These are phyloP conservation scores for Nephrotoma flavescens DNA, from an alignment of 2,888 invertebrate genomes.

Conservation along the genomic window DNA sequence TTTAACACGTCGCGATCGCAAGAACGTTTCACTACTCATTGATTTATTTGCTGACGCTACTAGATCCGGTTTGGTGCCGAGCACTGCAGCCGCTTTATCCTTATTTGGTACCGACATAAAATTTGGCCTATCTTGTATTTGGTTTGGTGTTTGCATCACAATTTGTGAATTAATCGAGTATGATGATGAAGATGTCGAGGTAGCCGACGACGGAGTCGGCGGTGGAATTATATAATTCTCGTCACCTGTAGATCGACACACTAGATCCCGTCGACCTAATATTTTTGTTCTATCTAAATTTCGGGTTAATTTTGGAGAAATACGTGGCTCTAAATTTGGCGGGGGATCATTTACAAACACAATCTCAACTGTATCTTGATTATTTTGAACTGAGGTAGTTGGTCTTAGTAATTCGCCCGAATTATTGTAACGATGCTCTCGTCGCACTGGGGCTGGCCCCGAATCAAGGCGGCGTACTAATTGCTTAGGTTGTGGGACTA, in stretches of 20 bases:
- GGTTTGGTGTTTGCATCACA: not conserved
- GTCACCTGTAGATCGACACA: slow-evolving; percentile 34
- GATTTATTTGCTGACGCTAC: slow-evolving; percentile 16
- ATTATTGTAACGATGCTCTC: slow-evolving; percentile 16
- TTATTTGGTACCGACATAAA: slow-evolving; percentile 4
- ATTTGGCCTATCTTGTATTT: slow-evolving; percentile 1
- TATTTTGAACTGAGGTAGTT: not conserved
- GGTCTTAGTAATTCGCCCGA: slow-evolving; percentile 11
- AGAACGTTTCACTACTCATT: slow-evolving; percentile 8
- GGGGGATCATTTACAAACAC: slow-evolving; percentile 7
- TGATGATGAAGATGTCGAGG: not conserved
- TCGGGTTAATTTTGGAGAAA: not conserved
- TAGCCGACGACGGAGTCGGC: not conserved
- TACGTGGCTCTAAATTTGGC: not conserved
- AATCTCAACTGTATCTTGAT: slow-evolving; percentile 8
- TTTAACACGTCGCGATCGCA: slow-evolving; percentile 15
- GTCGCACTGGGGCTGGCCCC: slow-evolving; percentile 13
- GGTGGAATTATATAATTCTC: slow-evolving; percentile 24
- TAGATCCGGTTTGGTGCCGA: slow-evolving; percentile 14
- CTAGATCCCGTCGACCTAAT: slow-evolving; percentile 21
- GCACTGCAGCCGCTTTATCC: slow-evolving; percentile 19
- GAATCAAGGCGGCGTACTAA: slow-evolving; percentile 14
- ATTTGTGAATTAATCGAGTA: not conserved
- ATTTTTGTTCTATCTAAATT: not conserved
- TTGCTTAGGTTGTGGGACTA: not conserved